A percentile compares a stretch with the other conserved stretches of the same genome.
Evolutionary conservation across 2,888 invertebrate species (phyloP).

Genomic region (Meghimatium bilineatum): DNA sequence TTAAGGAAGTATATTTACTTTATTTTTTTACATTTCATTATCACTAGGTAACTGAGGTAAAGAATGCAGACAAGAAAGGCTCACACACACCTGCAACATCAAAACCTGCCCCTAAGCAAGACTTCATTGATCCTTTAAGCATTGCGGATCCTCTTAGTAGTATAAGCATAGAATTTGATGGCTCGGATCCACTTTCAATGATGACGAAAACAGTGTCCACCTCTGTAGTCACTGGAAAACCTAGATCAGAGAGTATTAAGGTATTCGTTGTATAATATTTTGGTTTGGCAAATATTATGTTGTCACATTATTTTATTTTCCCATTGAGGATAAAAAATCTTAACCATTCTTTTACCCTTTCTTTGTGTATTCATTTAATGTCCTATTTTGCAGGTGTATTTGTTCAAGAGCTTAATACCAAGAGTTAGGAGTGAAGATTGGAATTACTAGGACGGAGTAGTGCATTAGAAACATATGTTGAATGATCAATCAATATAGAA

Average conservation of each 20-base stretch:
- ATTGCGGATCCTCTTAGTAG: conserved; percentile 62
- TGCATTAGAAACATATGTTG: too few relatives aligned
- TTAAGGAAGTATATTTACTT: neutral
- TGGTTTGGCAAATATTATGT: neutral
- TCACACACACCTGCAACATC: conserved; percentile 17
- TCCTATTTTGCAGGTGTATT: too few relatives aligned
- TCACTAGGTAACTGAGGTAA: conserved; percentile 71
- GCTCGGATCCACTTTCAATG: conserved; percentile 85
- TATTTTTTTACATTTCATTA: conserved; percentile 14
- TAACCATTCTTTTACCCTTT: too few relatives aligned
- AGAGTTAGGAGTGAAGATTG: too few relatives aligned
- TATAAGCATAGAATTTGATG: conserved; percentile 81
- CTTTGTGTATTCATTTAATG: too few relatives aligned
- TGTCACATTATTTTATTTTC: too few relatives aligned
- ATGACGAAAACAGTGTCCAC: conserved; percentile 80
- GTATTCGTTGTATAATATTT: conserved; percentile 25
- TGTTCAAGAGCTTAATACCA: too few relatives aligned
- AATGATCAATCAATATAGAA: too few relatives aligned
- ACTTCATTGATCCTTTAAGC: conserved; percentile 61
- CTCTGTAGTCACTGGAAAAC: conserved; percentile 76
- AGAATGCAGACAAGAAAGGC: conserved; percentile 61
- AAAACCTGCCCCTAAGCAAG: conserved; percentile 30
- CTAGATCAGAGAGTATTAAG: conserved; percentile 48
- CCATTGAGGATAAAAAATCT: too few relatives aligned
- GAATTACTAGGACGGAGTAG: too few relatives aligned